A percentile compares a stretch with the other conserved stretches of the same genome.
phyloP scores from a whole-genome alignment of 1,140 invertebrate genomes.

The Mactra quadrangularis region DNA sequence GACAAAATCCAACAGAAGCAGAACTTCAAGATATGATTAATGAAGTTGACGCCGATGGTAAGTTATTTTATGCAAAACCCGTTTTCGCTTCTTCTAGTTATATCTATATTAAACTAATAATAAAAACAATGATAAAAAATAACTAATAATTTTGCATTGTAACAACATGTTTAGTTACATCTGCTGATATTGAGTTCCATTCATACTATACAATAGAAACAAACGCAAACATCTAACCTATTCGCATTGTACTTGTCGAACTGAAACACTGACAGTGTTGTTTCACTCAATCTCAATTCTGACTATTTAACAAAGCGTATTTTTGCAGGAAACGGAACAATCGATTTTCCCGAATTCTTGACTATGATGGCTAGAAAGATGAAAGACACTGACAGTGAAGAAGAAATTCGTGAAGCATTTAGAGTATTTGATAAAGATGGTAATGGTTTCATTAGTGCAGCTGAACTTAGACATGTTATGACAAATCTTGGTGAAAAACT shows the following conservation, averaged over 20 bases:
- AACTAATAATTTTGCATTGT: too few relatives aligned
- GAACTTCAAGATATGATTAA: constrained; percentile 99
- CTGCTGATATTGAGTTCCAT: too few relatives aligned
- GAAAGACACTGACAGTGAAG: constrained; percentile 99
- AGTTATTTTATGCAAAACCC: constrained; percentile 71
- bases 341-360: constrained; percentile 97
- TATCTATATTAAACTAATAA: too few relatives aligned
- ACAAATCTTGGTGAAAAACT: constrained; percentile 95
- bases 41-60: constrained; percentile 99
- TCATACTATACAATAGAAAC: too few relatives aligned
- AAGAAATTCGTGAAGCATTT: constrained; percentile 97
- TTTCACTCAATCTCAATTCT: too few relatives aligned
- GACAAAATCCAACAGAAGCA: constrained; percentile 99
- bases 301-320: too few relatives aligned
- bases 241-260: too few relatives aligned
- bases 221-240: too few relatives aligned
- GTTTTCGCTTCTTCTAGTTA: not conserved
- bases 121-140: not conserved
- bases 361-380: constrained; percentile 96
- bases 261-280: too few relatives aligned
- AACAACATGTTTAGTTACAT: too few relatives aligned
- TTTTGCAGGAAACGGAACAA: constrained; percentile 91
- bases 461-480: constrained; percentile 88
- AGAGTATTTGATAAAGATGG: constrained; percentile 99
- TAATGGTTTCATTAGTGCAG: constrained; percentile 89